These are phyloP conservation scores for Catalaphyllia jardinei DNA, from an alignment of 64 coral and sea anemone species.

Conservation along the genomic window DNA sequence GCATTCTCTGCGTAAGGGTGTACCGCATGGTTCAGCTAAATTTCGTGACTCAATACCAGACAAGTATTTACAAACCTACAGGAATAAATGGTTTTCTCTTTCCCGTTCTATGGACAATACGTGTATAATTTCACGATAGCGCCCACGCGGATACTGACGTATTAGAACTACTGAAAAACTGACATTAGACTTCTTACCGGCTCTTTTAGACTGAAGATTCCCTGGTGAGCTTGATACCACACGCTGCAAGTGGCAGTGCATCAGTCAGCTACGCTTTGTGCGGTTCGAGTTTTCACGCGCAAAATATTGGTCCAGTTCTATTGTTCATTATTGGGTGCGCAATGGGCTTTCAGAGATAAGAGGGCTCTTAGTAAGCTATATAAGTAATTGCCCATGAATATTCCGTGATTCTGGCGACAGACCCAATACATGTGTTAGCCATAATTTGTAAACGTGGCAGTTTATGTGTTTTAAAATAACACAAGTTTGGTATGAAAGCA, in stretches of 20 bases:
- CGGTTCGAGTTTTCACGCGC: background rate
- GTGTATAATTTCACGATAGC: no score
- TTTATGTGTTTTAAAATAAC: background rate
- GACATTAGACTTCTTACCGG: background rate
- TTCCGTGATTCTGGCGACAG: background rate
- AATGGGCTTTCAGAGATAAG: slow-evolving; percentile 7
- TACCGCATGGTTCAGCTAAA: background rate
- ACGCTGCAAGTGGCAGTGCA: slow-evolving; percentile 5
- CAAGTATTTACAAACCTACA: background rate
- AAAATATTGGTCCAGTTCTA: slow-evolving; percentile 11
- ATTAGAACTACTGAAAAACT: background rate
- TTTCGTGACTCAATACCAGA: background rate
- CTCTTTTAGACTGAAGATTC: background rate
- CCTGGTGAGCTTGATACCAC: background rate
- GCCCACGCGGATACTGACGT: no score
- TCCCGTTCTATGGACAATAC: background rate
- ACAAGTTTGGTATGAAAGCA: background rate
- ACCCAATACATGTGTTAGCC: background rate
- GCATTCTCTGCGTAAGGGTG: background rate
- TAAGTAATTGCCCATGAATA: slow-evolving; percentile 8
- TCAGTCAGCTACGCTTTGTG: background rate
- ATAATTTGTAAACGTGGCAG: background rate
- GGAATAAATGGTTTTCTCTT: background rate
- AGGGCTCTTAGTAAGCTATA: slow-evolving; percentile 1
- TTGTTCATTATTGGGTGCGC: background rate